Base-by-base conservation (phyloP, 2,888 invertebrate genomes). In the Hyalella azteca region DNA sequence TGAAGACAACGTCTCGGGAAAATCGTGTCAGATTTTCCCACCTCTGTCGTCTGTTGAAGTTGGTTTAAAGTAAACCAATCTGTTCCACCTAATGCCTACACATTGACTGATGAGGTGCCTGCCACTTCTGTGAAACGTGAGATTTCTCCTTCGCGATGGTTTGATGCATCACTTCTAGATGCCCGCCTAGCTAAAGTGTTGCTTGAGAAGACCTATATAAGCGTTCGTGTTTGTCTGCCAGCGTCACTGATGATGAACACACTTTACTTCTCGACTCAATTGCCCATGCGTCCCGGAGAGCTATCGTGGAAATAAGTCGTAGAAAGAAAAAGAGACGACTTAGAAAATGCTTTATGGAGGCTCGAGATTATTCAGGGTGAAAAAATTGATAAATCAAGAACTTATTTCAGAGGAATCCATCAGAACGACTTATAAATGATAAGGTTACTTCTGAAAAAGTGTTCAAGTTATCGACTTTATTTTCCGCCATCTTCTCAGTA, bases 21-120 rank as follows among this genome's bases (percentile, higher is more conserved):
- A 3, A 26, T 54, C 29, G 22, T 29, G 1, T 26, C 13, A 13
- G 3, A 54, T 54, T 54, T 26, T 54, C 54, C 54, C 54, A 54
- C 26, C 54, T 54, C 54, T 54, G 54, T 54, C 54, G 29, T 22
- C 26, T 9, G 22, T 22, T 11, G 26, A 1, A 2, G 54, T 54
- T 1, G 29, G 26, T 29, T 54, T 9, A 29, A 54, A 54, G 54
- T 54, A 54, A 54, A 54, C 22, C 54, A 54, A 54, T 54, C 54
- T 54, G 54, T 54, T 54, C 54, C 19, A 54, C 7, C 54, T 54
- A 54, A 54, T 66, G 66, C 36, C 36, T 66, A 36, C 66, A 66
- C 66, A 66, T 66, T 66, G 66, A 66, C 26, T 66, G 66, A 66
- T 66, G 66, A 36, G n/a, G 15, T 9, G 39, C 7, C 36, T 66